Base-by-base conservation (phyloP, 2,797 vertebrate genomes). In the Okamejei kenojei region DNA sequence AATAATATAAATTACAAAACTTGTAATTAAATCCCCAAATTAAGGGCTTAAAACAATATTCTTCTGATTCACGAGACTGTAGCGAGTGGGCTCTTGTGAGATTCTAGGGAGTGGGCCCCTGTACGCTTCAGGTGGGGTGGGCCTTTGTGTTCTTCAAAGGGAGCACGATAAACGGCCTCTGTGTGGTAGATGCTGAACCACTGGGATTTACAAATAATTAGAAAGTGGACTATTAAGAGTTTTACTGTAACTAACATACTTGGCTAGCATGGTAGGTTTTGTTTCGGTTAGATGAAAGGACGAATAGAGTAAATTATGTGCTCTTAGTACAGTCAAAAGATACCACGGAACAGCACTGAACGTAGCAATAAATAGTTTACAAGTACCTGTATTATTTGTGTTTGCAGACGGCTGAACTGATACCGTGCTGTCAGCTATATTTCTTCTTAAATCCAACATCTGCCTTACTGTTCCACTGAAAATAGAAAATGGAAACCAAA, bases 391-490 rank as follows among this genome's bases (percentile, higher is more conserved):
- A 92, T 45, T 92, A 92, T 13, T 54, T 23, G 71, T 74, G 71
- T 76, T 92, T 76, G 90, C 58, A 74, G 73, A 76, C 4, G 19
- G 90, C 71, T 92, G 90, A 23, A 10, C 45, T 29, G 71, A 74
- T 73, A 71, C 68, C 58, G 68, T 29, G 58, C 21, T 92, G 13
- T 92, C 90, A 74, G 73, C 68, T 23, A 92, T 92, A 92, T 92
- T 92, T 76, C 90, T 92, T 92, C 90, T 38, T 26, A 92, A 58
- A 26, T 92, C 90, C 73, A 92, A 71, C 90, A 92, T 92, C 71
- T 92, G 90, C 90, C 90, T 92, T 45, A 92, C 90, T 76, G 90
- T 92, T 54, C 90, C 90, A 74, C 90, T 92, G 71, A 54, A 74
- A 73, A 92, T 1, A 71, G 29, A 90, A 71, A 73, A 29, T 61